These are phyloP conservation scores for Dynastes grantii DNA, from an alignment of 2,888 invertebrate genomes.

Conservation along the genomic window DNA sequence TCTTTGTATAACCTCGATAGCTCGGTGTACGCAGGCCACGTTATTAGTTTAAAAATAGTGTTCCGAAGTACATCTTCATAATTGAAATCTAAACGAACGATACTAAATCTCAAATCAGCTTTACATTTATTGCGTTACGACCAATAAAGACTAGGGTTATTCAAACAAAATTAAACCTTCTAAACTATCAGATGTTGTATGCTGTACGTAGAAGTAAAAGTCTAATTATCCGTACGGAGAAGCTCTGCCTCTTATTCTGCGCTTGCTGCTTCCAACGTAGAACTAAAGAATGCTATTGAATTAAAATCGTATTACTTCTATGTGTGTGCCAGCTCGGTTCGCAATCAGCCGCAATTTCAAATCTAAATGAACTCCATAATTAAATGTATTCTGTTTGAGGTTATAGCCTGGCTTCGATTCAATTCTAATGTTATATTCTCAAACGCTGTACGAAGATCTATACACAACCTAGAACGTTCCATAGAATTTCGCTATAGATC, in stretches of 20 bases:
- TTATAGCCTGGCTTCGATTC: conserved; percentile 9
- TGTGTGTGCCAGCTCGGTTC: background rate
- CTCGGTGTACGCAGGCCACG: too few species aligned
- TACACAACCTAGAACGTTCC: background rate
- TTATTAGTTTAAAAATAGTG: too few species aligned
- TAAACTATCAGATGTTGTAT: too few species aligned
- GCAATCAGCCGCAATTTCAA: conserved; percentile 30
- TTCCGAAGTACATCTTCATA: too few species aligned
- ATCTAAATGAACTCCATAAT: conserved; percentile 34
- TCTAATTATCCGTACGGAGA: background rate
- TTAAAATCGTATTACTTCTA: conserved; percentile 29
- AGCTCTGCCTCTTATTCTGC: too few species aligned
- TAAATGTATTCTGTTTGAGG: conserved; percentile 37
- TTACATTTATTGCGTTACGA: too few species aligned
- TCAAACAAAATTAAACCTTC: too few species aligned
- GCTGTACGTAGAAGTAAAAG: background rate
- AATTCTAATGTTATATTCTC: conserved; percentile 36
- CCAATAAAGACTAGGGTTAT: too few species aligned
- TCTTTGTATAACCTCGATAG: too few species aligned
- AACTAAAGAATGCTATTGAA: conserved; percentile 31
- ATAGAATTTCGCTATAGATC: background rate
- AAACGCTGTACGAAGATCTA: background rate
- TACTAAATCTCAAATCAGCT: too few species aligned
- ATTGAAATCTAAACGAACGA: too few species aligned
- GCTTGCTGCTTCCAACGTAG: background rate